Base-by-base conservation (phyloP, 2,888 invertebrate genomes). In the Priocnemis perturbator region DNA sequence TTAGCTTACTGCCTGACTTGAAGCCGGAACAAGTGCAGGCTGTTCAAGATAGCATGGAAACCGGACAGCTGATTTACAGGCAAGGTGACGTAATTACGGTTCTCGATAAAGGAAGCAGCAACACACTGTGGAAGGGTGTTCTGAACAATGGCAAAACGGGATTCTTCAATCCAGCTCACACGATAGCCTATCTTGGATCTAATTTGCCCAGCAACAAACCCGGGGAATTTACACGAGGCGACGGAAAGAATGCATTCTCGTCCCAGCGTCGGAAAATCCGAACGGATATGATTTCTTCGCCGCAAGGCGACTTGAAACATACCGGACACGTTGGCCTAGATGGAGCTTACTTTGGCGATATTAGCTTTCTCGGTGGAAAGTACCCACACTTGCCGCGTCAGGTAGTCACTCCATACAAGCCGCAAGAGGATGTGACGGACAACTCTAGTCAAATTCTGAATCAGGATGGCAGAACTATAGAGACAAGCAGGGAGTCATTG, bases 251-350 rank as follows among this genome's bases (percentile, higher is more conserved):
- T 71, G 91, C 91, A 0, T 91, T 91, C 72, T 90, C 90, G 0
- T 90, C 90, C 0, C 86, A 89, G 65, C 83, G 90, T 9, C 85
- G 95, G 62, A 94, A 94, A 78, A 91, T 97, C 64, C 92, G 95
- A 68, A 94, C 96, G 9, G 96, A 95, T 87, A 97, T 98, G 98
- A 99, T 99, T 84, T 98, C 98, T 58, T 94, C 96, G 70, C 99
- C 99, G 0, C 98, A 98, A 88, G 98, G 97, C 48, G 98, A 99
- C 88, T 93, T 99, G 20, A 96, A 98, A 84, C 99, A 99, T 88
- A 99, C 98, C 0, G 94, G 94, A 9, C 99, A 99, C 88, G 97
- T 99, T 14, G 99, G 99, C 0, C 91, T 98, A 53, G 99, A 99
- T 89, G 99, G 99, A 0, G 97, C 97, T 30, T 96, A 96, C 86